phyloP scores from a whole-genome alignment of 1,140 invertebrate species.

The Nasonia longicornis region DNA sequence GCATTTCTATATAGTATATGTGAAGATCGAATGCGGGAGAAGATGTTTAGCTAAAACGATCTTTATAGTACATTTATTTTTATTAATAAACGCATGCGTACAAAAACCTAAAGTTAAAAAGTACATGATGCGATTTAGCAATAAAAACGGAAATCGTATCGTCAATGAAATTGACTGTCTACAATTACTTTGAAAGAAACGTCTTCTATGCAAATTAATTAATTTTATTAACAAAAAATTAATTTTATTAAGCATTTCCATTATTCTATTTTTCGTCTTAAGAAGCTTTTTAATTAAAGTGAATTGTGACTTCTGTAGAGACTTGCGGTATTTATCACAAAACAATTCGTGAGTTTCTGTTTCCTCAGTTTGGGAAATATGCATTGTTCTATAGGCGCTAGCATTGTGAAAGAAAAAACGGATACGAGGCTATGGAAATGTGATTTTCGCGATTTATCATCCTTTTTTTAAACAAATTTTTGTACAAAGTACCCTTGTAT shows the following conservation, averaged over 20 bases:
- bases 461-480: not conserved
- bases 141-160: constrained; percentile 8
- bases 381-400: not conserved
- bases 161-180: not conserved
- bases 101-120: constrained; percentile 56
- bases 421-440: not conserved
- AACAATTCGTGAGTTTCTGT: not conserved
- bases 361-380: not conserved
- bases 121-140: constrained; percentile 8
- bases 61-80: constrained; percentile 65
- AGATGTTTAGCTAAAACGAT: constrained; percentile 55
- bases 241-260: not conserved
- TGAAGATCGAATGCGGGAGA: constrained; percentile 51
- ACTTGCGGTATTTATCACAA: not conserved
- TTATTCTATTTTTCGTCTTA: not conserved
- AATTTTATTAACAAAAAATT: not conserved
- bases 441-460: not conserved
- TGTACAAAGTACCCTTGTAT: no score
- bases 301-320: not conserved
- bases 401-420: not conserved
- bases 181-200: constrained; percentile 24
- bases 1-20: constrained; percentile 37
- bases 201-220: not conserved
- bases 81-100: constrained; percentile 65
- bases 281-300: not conserved